phyloP scores from a whole-genome alignment of 2,888 invertebrate species.

The Pseudoips prasinana region DNA sequence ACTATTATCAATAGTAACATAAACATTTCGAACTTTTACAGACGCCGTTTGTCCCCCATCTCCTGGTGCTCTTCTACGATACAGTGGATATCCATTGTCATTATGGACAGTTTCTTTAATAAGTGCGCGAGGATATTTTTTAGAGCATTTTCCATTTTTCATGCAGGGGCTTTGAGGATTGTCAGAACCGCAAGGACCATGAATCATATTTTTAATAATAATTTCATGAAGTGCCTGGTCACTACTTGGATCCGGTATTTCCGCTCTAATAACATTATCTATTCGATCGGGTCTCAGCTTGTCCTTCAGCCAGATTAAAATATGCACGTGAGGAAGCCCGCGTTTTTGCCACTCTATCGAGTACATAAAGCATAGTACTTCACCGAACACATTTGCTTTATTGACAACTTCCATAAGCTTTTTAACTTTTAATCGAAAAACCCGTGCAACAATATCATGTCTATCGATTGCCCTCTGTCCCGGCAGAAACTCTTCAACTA shows the following conservation, averaged over 20 bases:
- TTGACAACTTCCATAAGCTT: slow-evolving; percentile 22
- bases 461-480: slow-evolving; percentile 30
- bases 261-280: slow-evolving; percentile 30
- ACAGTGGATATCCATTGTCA: slow-evolving; percentile 37
- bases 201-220: slow-evolving; percentile 32
- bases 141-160: slow-evolving; percentile 25
- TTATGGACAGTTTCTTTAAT: slow-evolving; percentile 27
- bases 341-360: slow-evolving; percentile 30
- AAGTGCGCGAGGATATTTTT: slow-evolving; percentile 30
- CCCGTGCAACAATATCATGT: slow-evolving; percentile 36
- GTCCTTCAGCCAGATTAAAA: neutral
- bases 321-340: slow-evolving; percentile 11
- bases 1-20: slow-evolving; percentile 15
- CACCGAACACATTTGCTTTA: slow-evolving; percentile 30
- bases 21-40: slow-evolving; percentile 7
- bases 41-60: slow-evolving; percentile 18
- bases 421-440: slow-evolving; percentile 33
- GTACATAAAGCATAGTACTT: slow-evolving; percentile 23
- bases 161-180: slow-evolving; percentile 29
- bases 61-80: slow-evolving; percentile 28
- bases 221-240: slow-evolving; percentile 21
- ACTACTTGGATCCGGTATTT: slow-evolving; percentile 24
- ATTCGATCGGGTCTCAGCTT: slow-evolving; percentile 14
- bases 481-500: slow-evolving; percentile 11
- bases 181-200: slow-evolving; percentile 32